Evolutionary conservation across 92 coral and sea anemone species (phyloP).

Genomic region (Porites evermanni): DNA sequence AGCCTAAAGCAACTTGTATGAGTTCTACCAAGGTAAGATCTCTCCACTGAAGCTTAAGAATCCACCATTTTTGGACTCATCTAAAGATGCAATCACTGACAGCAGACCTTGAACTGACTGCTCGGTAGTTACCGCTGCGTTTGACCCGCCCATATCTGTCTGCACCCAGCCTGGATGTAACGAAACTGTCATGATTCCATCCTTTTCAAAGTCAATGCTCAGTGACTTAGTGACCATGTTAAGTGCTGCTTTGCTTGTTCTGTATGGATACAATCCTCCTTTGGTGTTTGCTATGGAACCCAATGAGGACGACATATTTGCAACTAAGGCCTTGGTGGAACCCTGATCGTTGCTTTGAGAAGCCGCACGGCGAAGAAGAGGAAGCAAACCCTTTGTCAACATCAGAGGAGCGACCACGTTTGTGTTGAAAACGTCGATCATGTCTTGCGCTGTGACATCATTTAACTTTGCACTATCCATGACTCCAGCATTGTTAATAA

Average conservation of each 20-base stretch:
- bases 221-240: conserved; percentile 75
- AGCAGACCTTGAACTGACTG: conserved; percentile 72
- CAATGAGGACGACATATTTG: conserved; percentile 68
- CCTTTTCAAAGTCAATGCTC: conserved; percentile 64
- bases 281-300: conserved; percentile 58
- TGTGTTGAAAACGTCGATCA: conserved; percentile 63
- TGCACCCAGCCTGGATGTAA: conserved; percentile 85
- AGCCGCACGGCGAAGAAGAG: conserved; percentile 72
- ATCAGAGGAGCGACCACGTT: conserved; percentile 80
- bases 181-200: conserved; percentile 66
- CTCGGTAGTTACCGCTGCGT: conserved; percentile 53
- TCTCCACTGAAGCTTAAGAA: conserved; percentile 65
- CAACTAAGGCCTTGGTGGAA: conserved; percentile 59
- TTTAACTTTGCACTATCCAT: conserved; percentile 47
- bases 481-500: conserved; percentile 83
- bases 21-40: conserved; percentile 24
- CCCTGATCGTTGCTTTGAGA: conserved; percentile 32
- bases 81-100: conserved; percentile 65
- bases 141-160: conserved; percentile 73
- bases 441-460: conserved; percentile 74
- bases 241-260: conserved; percentile 77
- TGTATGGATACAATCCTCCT: conserved; percentile 64
- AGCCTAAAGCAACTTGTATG: too few species aligned
- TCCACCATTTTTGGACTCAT: conserved; percentile 63
- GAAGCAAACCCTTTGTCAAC: conserved; percentile 68